phyloP scores from a whole-genome alignment of 2,113 vertebrate species.

The Motacilla tschutschensis region DNA sequence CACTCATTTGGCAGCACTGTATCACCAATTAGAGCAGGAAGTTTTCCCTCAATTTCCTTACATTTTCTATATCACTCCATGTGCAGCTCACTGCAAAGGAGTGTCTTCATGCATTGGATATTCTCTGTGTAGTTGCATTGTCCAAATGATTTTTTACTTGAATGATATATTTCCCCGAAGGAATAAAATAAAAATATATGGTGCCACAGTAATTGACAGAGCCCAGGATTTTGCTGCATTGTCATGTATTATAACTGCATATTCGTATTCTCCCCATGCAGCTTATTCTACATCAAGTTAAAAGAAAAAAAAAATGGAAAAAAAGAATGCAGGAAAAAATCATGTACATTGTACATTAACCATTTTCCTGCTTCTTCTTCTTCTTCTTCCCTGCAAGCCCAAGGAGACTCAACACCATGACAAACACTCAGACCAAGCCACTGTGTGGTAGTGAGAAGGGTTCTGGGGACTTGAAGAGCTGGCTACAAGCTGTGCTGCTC shows the following conservation, averaged over 20 bases:
- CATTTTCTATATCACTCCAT: not conserved
- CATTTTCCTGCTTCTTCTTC: not conserved
- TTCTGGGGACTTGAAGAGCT: not conserved
- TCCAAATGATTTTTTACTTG: conserved; percentile 30
- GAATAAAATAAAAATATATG: conserved; percentile 32
- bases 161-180: conserved; percentile 9
- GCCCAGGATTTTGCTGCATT: conserved; percentile 39
- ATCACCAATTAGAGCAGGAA: conserved; percentile 19
- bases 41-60: not conserved
- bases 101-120: not conserved
- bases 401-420: fast-evolving
- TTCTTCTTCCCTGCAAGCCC: not conserved
- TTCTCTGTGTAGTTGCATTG: not conserved
- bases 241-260: conserved; percentile 16
- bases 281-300: not conserved
- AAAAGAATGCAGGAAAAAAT: not conserved
- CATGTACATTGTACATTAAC: not conserved
- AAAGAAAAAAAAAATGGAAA: not conserved
- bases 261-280: not conserved
- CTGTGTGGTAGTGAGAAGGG: fast-evolving
- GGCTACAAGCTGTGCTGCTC: not conserved
- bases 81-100: not conserved
- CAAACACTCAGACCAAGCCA: not conserved
- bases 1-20: not conserved
- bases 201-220: conserved; percentile 15